Conservation (phyloP, 2,888 invertebrate species). For the Leptinotarsa rubiginosa region DNA sequence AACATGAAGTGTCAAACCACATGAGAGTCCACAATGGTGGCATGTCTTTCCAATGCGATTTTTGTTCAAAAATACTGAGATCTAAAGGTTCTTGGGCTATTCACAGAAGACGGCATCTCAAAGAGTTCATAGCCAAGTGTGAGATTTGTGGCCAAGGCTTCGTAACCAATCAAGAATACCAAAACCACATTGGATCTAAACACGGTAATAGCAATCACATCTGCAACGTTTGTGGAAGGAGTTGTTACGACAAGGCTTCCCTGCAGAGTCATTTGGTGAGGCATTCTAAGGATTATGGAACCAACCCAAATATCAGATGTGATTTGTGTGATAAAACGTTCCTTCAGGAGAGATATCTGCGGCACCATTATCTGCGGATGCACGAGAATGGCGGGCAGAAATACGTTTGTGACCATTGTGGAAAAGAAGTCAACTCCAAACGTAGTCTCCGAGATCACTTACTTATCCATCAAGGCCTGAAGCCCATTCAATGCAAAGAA, state of each 20-base stretch:
- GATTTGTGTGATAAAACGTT: conserved; percentile 57
- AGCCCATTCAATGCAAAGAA: conserved; percentile 59
- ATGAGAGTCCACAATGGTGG: conserved; percentile 40
- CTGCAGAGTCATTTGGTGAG: conserved; percentile 52
- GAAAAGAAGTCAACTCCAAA: conserved; percentile 58
- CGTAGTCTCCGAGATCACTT: conserved; percentile 59
- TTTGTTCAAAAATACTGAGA: conserved; percentile 70
- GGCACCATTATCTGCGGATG: conserved; percentile 53
- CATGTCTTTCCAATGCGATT: conserved; percentile 63
- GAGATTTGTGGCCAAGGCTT: conserved; percentile 55
- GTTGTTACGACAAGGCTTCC: conserved; percentile 50
- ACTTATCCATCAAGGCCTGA: conserved; percentile 62
- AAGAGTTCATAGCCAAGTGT: conserved; percentile 67
- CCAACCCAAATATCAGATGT: conserved; percentile 59
- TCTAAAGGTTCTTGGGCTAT: conserved; percentile 62
- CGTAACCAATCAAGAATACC: conserved; percentile 57
- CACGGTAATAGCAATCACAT: conserved; percentile 50
- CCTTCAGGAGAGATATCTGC: conserved; percentile 54
- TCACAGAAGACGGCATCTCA: conserved; percentile 69
- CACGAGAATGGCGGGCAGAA: conserved; percentile 55
- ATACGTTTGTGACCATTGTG: conserved; percentile 57
- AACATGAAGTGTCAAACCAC: conserved; percentile 45
- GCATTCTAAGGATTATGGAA: conserved; percentile 47
- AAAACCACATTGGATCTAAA: conserved; percentile 52
- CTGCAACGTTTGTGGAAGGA: conserved; percentile 53